Base-by-base conservation (phyloP, 2,888 invertebrate genomes). In the Nomada flava region DNA sequence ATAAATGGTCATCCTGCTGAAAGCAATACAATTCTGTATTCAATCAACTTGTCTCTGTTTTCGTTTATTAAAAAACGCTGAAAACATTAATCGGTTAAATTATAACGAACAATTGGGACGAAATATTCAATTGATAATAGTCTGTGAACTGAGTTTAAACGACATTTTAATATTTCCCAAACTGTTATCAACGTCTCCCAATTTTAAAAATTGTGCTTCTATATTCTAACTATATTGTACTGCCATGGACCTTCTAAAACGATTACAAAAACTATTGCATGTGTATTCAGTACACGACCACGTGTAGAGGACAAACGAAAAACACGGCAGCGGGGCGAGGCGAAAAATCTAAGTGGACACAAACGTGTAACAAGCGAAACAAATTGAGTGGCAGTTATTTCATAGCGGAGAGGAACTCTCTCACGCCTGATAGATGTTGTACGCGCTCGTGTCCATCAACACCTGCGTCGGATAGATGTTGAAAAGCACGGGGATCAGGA, bases 401-500 rank as follows among this genome's bases (percentile, higher is more conserved):
- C 13, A 23, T n/a, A 36, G 18, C 60, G n/a, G 18, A 47, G 44
- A 65, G 36, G 36, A 36, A 36, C 36, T 36, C 36, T 36, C 59
- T 77, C 52, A 44, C 20, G 44, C 18, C 20, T 71, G 53, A 60
- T 71, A 57, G 47, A 71, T 57, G 18, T 20, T 73, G 13, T 53
- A 20, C 7, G 1, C 73, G 64, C 64, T 59, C 23, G 53, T 29
- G 29, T 62, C 62, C 2, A 20, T 62, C 53, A 42, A 7, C 67
- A 63, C 50, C 53, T 62, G 67, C 29, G 55, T 4, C 23, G 67
- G 62, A 57, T 74, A 68, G 2, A 47, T 5, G 36, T 78, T 53
- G 20, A 67, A 23, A 47, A 78, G 42, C 18, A 62, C 26, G 26
- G 23, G 10, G 36, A 74, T 4, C 23, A 47, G 20, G 2, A 67